Evolutionary conservation across 1,140 invertebrate species (phyloP).

Genomic region (Drosophila funebris): DNA sequence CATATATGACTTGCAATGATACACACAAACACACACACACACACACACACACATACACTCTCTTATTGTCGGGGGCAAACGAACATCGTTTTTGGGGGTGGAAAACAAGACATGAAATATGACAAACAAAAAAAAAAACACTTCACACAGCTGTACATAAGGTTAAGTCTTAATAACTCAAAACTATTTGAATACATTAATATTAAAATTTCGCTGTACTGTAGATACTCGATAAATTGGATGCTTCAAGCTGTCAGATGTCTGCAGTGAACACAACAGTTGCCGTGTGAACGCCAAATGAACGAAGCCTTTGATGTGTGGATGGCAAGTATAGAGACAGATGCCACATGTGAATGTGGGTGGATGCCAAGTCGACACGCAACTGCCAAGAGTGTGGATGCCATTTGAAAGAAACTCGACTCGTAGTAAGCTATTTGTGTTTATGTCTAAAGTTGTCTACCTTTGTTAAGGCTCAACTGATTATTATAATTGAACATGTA

Average conservation of each 20-base stretch:
- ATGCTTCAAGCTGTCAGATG: constrained; percentile 53
- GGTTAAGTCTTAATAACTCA: constrained; percentile 74
- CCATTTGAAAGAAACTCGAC: not conserved
- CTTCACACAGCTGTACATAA: constrained; percentile 43
- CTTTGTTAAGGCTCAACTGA: too few relatives aligned
- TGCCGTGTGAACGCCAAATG: not conserved
- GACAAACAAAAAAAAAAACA: constrained; percentile 26
- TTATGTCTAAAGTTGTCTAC: too few relatives aligned
- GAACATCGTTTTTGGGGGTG: constrained; percentile 44
- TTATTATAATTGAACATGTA: too few relatives aligned
- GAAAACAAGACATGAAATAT: constrained; percentile 34
- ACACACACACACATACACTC: not conserved
- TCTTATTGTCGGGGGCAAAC: not conserved
- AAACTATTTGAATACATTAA: constrained; percentile 57
- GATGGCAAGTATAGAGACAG: not conserved
- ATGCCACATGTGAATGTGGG: too few relatives aligned
- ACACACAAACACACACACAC: constrained; percentile 42
- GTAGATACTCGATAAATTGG: constrained; percentile 34
- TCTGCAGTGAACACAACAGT: not conserved
- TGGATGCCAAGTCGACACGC: constrained; percentile 17
- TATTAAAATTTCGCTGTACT: constrained; percentile 10
- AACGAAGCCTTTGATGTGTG: constrained; percentile 8
- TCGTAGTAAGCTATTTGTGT: too few relatives aligned
- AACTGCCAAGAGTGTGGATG: not conserved
- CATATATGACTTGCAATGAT: constrained; percentile 65